Evolutionary conservation across 2,113 vertebrate genomes (phyloP).

Genomic region (Tachysurus vachellii): DNA sequence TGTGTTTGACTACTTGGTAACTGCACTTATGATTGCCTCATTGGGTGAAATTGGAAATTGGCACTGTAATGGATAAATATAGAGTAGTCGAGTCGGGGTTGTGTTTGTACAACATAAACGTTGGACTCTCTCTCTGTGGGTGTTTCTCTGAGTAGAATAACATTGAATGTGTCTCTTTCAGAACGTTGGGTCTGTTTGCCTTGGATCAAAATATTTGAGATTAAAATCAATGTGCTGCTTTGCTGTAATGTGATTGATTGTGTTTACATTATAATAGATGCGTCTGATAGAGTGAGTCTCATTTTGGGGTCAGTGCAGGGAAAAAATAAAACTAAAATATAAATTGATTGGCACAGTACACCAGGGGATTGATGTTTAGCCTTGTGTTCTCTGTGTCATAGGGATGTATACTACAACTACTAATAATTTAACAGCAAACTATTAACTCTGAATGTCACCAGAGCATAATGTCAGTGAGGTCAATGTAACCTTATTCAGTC

Average conservation of each 20-base stretch:
- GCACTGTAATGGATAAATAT: constrained; percentile 7
- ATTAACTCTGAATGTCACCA: neutral
- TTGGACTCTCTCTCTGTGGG: neutral
- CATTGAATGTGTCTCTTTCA: constrained; percentile 23
- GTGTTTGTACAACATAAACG: constrained; percentile 10
- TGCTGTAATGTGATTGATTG: constrained; percentile 43
- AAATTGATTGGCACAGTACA: constrained; percentile 38
- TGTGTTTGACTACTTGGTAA: constrained; percentile 27
- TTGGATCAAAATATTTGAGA: constrained; percentile 29
- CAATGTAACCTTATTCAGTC: neutral
- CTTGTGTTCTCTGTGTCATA: neutral
- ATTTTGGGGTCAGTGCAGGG: constrained; percentile 13
- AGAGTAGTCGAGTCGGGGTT: neutral
- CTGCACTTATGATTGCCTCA: constrained; percentile 28
- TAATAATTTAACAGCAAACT: neutral
- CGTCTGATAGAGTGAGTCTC: constrained; percentile 8
- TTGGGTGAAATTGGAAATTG: constrained; percentile 4
- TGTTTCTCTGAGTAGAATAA: constrained; percentile 11
- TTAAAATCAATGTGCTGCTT: constrained; percentile 45
- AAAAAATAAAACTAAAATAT: constrained; percentile 29
- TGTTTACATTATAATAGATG: constrained; percentile 28
- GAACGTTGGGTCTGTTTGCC: constrained; percentile 5
- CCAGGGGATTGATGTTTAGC: neutral
- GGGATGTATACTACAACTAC: neutral
- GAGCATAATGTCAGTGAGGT: neutral